Percentiles rank a stretch among this genome's conserved stretches.
Evolutionary conservation across 2,113 vertebrate genomes (phyloP).

Genomic region (Ariopsis seemanni): DNA sequence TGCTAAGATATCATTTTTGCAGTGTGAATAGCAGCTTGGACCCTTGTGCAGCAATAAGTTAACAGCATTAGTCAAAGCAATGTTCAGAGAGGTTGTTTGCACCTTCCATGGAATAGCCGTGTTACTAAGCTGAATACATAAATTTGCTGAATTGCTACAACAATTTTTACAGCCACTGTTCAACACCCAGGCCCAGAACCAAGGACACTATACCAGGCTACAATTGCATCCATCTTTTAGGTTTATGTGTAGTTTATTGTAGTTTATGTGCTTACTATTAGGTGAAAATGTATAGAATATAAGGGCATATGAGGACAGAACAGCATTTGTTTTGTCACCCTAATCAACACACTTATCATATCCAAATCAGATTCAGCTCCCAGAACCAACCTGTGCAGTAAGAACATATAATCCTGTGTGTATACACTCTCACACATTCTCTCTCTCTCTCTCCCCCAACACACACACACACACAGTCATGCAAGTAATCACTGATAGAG

Average conservation of each 20-base stretch:
- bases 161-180: no score
- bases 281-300: neutral
- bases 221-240: neutral
- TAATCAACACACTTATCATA: neutral
- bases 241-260: neutral
- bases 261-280: neutral
- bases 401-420: constrained; percentile 23
- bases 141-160: no score
- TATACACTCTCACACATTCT: neutral
- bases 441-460: neutral
- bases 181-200: no score
- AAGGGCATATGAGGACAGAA: neutral
- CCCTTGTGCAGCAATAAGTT: no score
- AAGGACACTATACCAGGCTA: no score
- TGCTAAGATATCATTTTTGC: no score
- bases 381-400: constrained; percentile 16
- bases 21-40: no score
- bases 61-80: no score
- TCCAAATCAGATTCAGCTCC: neutral
- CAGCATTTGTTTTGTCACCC: neutral
- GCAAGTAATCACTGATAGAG: constrained; percentile 20
- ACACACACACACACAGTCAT: neutral
- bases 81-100: no score
- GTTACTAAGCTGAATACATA: no score
- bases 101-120: no score